phyloP scores from a whole-genome alignment of 2,888 invertebrate species.

The Melanophora roralis region DNA sequence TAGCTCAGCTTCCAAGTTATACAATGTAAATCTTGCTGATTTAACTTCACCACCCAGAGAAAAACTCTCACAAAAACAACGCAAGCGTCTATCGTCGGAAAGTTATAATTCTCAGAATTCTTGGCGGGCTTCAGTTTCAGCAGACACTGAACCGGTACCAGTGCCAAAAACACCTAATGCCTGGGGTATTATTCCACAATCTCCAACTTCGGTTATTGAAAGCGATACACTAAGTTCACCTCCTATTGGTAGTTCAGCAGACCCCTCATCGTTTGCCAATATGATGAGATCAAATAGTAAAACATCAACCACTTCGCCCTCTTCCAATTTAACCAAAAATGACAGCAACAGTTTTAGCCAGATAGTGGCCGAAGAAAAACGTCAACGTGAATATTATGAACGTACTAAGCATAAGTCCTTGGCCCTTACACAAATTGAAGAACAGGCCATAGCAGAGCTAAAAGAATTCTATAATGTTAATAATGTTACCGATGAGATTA shows the following conservation, averaged over 20 bases:
- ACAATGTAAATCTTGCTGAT: slow-evolving; percentile 71
- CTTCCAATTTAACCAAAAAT: slow-evolving; percentile 51
- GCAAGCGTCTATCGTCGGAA: slow-evolving; percentile 79
- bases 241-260: slow-evolving; percentile 68
- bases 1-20: slow-evolving; percentile 59
- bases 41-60: slow-evolving; percentile 71
- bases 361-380: slow-evolving; percentile 85
- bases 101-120: slow-evolving; percentile 52
- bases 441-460: slow-evolving; percentile 89
- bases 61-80: slow-evolving; percentile 80
- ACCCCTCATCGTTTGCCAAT: slow-evolving; percentile 74
- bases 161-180: slow-evolving; percentile 68
- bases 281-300: slow-evolving; percentile 68
- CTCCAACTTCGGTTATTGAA: slow-evolving; percentile 51
- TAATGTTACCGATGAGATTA: slow-evolving; percentile 84
- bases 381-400: slow-evolving; percentile 84
- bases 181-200: slow-evolving; percentile 68
- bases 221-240: slow-evolving; percentile 13
- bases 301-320: neutral
- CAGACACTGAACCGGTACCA: slow-evolving; percentile 63
- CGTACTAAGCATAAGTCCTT: slow-evolving; percentile 86
- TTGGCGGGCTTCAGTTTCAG: slow-evolving; percentile 64
- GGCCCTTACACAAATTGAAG: slow-evolving; percentile 89
- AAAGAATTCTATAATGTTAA: slow-evolving; percentile 85
- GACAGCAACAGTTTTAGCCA: slow-evolving; percentile 77